Base-by-base conservation (phyloP, 2,888 invertebrate species). In the Brachyptera risi region DNA sequence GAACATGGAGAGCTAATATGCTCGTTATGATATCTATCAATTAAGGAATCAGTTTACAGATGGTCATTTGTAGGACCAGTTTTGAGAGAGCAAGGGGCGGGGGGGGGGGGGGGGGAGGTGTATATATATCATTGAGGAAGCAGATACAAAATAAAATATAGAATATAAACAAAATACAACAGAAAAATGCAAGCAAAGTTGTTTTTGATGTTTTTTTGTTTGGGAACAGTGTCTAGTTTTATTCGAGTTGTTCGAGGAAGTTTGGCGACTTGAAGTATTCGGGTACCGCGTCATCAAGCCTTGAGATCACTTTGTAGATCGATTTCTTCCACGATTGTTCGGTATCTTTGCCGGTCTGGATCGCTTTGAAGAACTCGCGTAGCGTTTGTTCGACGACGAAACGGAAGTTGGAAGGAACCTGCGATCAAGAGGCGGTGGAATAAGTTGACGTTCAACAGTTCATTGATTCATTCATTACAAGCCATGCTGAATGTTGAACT, bases 321-420 rank as follows among this genome's bases (percentile, higher is more conserved):
- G 96, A 91, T 79, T 99, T 99, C 83, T 99, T 99, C 99, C 99
- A 99, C 73, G 97, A 97, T 78, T 97, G 98, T 76, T 99, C 99
- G 64, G 88, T 83, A 80, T 99, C 99, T 78, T 97, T 96, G 69
- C 94, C 95, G 72, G 91, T 87, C 76, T 92, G 91, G 74, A 99
- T 92, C 69, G 99, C 94, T 79, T 95, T 93, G 89, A 93, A 99
- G 84, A 99, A 99, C 80, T 99, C 99, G 69, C 94, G 86, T 67
- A 99, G 83, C 63, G 99, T 98, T 78, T 96, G 93, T 78, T 99
- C 96, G 66, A 98, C 93, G 69, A 98, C 97, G 76, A 87, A 90
- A 77, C 96, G 88, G 84, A 99, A 98, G 83, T 92, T 92, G 70
- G 90, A 86, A 66, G 99, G 99, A 70, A 98, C 97, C 99, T 99